These are phyloP conservation scores for Lates japonicus DNA, from an alignment of 2,797 vertebrate species.

Conservation along the genomic window DNA sequence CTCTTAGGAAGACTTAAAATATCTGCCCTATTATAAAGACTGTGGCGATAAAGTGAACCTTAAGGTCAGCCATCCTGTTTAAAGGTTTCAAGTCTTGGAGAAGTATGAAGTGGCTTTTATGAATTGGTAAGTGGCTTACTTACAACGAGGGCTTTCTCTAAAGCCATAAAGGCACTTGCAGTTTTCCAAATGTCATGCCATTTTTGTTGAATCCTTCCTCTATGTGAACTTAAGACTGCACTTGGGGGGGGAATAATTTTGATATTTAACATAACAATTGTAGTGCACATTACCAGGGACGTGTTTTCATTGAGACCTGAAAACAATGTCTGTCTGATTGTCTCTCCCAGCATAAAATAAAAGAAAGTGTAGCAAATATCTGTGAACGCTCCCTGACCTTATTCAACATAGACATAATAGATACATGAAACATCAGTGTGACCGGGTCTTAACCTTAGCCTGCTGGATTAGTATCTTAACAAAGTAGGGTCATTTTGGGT, in stretches of 20 bases:
- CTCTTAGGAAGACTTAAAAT: slow-evolving; percentile 31
- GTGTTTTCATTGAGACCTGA: background rate
- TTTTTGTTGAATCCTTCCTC: background rate
- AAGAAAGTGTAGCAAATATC: background rate
- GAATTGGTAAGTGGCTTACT: slow-evolving; percentile 19
- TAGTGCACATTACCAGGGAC: background rate
- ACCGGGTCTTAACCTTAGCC: slow-evolving; percentile 16
- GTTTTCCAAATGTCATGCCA: slow-evolving; percentile 1
- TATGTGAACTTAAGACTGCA: background rate
- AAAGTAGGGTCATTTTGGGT: slow-evolving; percentile 26
- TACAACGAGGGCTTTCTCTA: background rate
- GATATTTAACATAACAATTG: slow-evolving; percentile 11
- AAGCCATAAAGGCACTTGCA: background rate
- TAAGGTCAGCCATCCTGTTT: slow-evolving; percentile 23
- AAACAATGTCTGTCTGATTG: background rate
- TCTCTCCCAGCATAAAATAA: background rate
- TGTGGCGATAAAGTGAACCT: slow-evolving; percentile 18
- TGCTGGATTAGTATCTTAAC: slow-evolving; percentile 32
- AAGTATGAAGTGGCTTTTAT: slow-evolving; percentile 13
- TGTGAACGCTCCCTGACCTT: background rate
- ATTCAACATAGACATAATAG: slow-evolving; percentile 8
- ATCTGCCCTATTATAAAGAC: slow-evolving; percentile 15
- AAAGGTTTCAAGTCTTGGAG: slow-evolving; percentile 8
- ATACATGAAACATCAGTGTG: background rate
- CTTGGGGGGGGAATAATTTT: background rate